Evolutionary conservation across 2,797 vertebrate genomes (phyloP).

Genomic region (Champsocephalus esox): DNA sequence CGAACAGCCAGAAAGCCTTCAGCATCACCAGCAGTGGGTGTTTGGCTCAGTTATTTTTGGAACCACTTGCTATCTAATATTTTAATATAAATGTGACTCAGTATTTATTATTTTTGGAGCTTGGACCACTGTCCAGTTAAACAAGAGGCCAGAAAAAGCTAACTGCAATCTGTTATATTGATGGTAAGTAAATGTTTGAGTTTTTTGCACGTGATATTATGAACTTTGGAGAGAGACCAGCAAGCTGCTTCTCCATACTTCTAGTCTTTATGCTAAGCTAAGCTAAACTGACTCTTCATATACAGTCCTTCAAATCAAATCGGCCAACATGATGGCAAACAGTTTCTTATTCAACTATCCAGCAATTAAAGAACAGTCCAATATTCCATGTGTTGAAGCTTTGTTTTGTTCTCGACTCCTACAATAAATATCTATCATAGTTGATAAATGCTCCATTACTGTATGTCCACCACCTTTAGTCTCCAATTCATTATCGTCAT

Average conservation of each 20-base stretch:
- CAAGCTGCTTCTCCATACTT: not conserved
- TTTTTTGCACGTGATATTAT: not conserved
- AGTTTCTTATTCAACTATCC: not conserved
- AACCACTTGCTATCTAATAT: conserved; percentile 17
- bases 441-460: not conserved
- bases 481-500: not conserved
- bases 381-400: not conserved
- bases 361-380: not conserved
- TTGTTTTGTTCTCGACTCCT: not conserved
- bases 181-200: not conserved
- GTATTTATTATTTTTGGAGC: conserved; percentile 27
- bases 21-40: conserved; percentile 13
- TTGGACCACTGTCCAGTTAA: not conserved
- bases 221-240: no score
- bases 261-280: not conserved
- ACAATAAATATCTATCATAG: not conserved
- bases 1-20: conserved; percentile 24
- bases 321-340: no score
- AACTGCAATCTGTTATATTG: not conserved
- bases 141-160: conserved; percentile 8
- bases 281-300: not conserved
- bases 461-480: not conserved
- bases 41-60: conserved; percentile 26
- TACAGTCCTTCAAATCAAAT: no score
- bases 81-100: conserved; percentile 11